Conservation (phyloP, 2,113 vertebrate genomes). For the Grallaria varia region DNA sequence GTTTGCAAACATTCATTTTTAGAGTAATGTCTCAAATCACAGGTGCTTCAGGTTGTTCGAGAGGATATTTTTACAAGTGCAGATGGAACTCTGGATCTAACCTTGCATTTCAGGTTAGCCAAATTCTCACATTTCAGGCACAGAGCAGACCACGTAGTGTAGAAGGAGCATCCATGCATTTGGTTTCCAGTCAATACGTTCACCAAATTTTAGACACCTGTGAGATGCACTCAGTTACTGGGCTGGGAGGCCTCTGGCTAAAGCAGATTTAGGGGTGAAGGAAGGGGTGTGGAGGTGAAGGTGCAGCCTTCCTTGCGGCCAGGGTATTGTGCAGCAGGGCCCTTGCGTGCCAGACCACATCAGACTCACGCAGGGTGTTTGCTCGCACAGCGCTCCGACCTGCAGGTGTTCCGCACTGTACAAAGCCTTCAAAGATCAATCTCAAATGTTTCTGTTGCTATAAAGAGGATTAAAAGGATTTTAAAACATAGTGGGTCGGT, state of each 20-base stretch:
- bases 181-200: background rate
- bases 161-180: background rate
- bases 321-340: background rate
- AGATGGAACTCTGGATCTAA: background rate
- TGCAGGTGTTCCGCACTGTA: slow-evolving; percentile 69
- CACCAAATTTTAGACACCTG: slow-evolving; percentile 29
- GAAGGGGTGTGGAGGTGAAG: slow-evolving; percentile 39
- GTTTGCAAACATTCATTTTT: background rate
- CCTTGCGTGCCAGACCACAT: slow-evolving; percentile 3
- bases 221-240: background rate
- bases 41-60: slow-evolving; percentile 7
- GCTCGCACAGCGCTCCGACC: slow-evolving; percentile 21
- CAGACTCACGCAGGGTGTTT: slow-evolving; percentile 31
- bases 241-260: background rate
- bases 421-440: slow-evolving; percentile 72
- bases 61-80: background rate
- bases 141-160: accelerated
- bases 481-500: slow-evolving; percentile 58
- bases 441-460: slow-evolving; percentile 69
- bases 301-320: slow-evolving; percentile 42
- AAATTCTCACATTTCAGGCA: background rate
- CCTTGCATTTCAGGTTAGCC: background rate
- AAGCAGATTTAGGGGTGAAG: background rate
- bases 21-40: background rate
- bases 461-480: slow-evolving; percentile 78